These are phyloP conservation scores for Dysmachus trigonus DNA, from an alignment of 2,888 invertebrate genomes.

Conservation along the genomic window DNA sequence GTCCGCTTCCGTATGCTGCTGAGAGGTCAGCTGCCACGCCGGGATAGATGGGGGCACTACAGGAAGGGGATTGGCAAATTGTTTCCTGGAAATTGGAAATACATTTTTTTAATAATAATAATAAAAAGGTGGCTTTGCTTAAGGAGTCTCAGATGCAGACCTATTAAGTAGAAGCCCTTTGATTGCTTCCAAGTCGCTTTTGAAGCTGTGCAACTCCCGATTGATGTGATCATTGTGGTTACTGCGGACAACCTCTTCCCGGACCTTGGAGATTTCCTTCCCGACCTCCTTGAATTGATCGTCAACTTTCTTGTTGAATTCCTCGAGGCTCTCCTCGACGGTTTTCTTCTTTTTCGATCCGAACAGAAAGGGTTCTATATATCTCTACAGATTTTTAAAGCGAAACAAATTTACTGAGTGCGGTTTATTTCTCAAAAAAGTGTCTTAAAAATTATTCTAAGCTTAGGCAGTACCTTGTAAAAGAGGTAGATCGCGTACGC, in stretches of 20 bases:
- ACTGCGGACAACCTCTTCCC: constrained; percentile 70
- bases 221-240: constrained; percentile 64
- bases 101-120: constrained; percentile 24
- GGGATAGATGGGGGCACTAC: constrained; percentile 78
- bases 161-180: constrained; percentile 78
- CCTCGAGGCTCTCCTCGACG: constrained; percentile 73
- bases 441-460: neutral
- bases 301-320: constrained; percentile 74
- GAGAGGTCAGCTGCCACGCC: constrained; percentile 76
- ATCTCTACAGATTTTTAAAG: constrained; percentile 66
- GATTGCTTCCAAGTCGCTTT: constrained; percentile 75
- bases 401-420: neutral
- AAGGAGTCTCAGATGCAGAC: constrained; percentile 58
- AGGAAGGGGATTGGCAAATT: constrained; percentile 77
- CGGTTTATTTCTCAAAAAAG: neutral
- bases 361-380: constrained; percentile 74
- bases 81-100: constrained; percentile 72
- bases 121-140: neutral
- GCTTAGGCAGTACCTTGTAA: constrained; percentile 72
- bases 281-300: constrained; percentile 70
- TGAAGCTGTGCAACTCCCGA: constrained; percentile 73
- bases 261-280: constrained; percentile 72
- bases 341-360: constrained; percentile 73
- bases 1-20: constrained; percentile 59
- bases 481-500: constrained; percentile 82